Evolutionary conservation across 2,888 invertebrate species (phyloP).

Genomic region (Boloria selene): DNA sequence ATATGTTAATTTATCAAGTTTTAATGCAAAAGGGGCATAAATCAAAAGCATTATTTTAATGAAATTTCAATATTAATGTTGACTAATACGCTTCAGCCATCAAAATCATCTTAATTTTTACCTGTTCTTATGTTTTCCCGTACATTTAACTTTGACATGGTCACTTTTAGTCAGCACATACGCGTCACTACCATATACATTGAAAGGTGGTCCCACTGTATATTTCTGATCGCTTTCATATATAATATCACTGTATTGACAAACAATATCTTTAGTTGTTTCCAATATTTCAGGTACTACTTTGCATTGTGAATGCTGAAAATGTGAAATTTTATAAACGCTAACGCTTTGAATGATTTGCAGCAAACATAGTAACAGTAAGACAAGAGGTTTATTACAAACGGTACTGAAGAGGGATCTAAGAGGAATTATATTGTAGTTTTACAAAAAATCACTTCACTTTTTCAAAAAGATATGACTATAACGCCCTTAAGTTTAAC

Average conservation of each 20-base stretch:
- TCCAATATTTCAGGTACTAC: conserved; percentile 56
- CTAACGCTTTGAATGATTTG: too few species aligned
- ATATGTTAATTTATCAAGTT: too few species aligned
- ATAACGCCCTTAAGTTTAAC: too few species aligned
- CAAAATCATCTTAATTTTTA: conserved; percentile 25
- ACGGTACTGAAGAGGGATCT: too few species aligned
- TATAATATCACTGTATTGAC: conserved; percentile 86
- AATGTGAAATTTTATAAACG: conserved; percentile 33
- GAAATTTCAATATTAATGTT: not conserved
- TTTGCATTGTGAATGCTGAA: conserved; percentile 77
- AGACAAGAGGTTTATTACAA: too few species aligned
- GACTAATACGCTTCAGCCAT: too few species aligned
- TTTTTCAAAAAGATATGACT: too few species aligned
- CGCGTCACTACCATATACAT: conserved; percentile 40
- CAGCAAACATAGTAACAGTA: too few species aligned
- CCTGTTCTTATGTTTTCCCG: conserved; percentile 55
- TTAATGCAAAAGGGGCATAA: too few species aligned
- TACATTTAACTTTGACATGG: conserved; percentile 82
- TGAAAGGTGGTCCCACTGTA: conserved; percentile 76
- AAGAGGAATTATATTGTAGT: too few species aligned
- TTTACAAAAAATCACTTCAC: too few species aligned
- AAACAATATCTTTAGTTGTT: conserved; percentile 61
- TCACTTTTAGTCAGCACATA: conserved; percentile 44
- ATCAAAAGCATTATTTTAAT: too few species aligned
- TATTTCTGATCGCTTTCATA: conserved; percentile 85